Base-by-base conservation (phyloP, 2,888 invertebrate species). In the Cheilosia soror region DNA sequence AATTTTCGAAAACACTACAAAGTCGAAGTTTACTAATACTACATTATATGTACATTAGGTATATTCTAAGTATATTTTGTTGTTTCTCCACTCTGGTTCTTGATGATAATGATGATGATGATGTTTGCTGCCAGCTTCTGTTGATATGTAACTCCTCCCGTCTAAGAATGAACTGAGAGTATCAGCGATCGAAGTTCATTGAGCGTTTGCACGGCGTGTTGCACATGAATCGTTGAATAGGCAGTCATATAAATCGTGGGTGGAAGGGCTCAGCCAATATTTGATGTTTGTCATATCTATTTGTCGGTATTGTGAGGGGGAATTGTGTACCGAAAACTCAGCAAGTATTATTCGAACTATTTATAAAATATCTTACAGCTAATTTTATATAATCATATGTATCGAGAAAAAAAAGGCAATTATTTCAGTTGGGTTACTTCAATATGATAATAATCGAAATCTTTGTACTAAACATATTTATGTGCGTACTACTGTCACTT, bases 371-470 rank as follows among this genome's bases (percentile, higher is more conserved):
- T 42, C 11, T 13, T 2, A 42, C 1, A 40, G 3, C 13, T 11
- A 40, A 40, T 40, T 40, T 42, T 13, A 13, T 4, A n/a, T 42
- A 42, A n/a, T 13, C 5, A 33, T 6, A 33, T 7, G 6, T 3
- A 42, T 42, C 40, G 42, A 40, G 9, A 40, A 42, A n/a, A 42
- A 42, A 42, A 42, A 42, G n/a, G n/a, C n/a, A n/a, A n/a, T n/a
- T n/a, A 7, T 33, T 33, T 33, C 33, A 33, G 9, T 33, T 33
- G 33, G 7, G 33, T 33, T 33, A 7, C 33, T 33, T 1, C 33
- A 33, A 33, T 31, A 31, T 33, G 33, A 33, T 33, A 33, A 33
- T 33, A 33, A 33, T 33, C 7, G 33, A 33, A 33, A 33, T 33
- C 7, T 33, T 3, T 9, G 2, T 9, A 33, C 9, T 7, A 33